phyloP scores from a whole-genome alignment of 2,888 invertebrate species.

The Mythimna ferrago region DNA sequence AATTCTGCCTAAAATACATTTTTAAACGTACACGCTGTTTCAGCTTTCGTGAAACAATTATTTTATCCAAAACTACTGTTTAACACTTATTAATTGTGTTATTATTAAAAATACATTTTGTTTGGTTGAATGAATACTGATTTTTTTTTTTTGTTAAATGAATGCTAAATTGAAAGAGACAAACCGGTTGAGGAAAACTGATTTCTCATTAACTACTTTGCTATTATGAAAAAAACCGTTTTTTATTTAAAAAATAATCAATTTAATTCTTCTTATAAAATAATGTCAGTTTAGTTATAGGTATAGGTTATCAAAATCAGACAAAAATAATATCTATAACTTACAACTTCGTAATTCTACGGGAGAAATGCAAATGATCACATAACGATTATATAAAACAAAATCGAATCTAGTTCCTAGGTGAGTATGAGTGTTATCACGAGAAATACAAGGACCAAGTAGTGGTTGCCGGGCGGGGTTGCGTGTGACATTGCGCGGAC shows the following conservation, averaged over 20 bases:
- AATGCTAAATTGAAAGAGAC: too few species aligned
- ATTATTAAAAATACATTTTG: not conserved
- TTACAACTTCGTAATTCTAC: slow-evolving; percentile 21
- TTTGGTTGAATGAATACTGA: too few species aligned
- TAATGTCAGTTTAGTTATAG: not conserved
- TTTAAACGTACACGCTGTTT: not conserved
- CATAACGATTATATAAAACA: slow-evolving; percentile 11
- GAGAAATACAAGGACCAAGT: slow-evolving; percentile 23
- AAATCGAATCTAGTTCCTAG: slow-evolving; percentile 24
- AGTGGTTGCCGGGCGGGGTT: slow-evolving; percentile 37
- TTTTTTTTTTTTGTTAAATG: too few species aligned
- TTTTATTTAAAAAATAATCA: too few species aligned
- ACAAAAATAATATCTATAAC: slow-evolving; percentile 7
- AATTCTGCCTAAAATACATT: not conserved
- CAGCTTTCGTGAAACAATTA: not conserved
- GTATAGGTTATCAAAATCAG: not conserved
- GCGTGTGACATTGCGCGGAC: slow-evolving; percentile 78
- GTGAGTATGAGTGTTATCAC: slow-evolving; percentile 31
- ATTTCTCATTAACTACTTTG: not conserved
- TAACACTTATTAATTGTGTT: too few species aligned
- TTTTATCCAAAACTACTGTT: not conserved
- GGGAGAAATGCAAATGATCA: slow-evolving; percentile 10
- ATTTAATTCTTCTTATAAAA: not conserved
- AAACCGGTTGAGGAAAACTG: not conserved
- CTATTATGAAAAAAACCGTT: too few species aligned